Evolutionary conservation across 2,888 invertebrate genomes (phyloP), one percentile per base, ranked within the genome.

Genomic region (Leptopilina drosophilae): DNA sequence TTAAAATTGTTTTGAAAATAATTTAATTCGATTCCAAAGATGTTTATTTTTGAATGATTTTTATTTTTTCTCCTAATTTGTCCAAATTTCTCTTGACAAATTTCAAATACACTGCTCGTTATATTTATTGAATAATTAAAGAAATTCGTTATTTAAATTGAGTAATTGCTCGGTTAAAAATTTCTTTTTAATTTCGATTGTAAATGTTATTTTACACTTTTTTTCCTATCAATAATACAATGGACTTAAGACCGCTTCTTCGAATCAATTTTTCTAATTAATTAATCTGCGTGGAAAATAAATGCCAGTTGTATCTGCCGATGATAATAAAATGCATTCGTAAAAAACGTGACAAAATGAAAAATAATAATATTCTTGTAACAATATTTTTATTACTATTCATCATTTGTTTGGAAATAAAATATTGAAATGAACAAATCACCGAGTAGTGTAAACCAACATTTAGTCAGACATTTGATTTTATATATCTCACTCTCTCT

Each of bases 231-330:
- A 76, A 76, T 20, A 33, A 59, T 26, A 49, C 42, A 49, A 53
- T 59, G 49, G 49, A 69, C 49, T 49, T 67, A 49, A 69, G 69
- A 49, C 69, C 14, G 49, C 26, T 26, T 69, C 53, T 53, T 69
- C 53, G 53, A 69, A 69, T 69, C 49, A 26, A 69, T 69, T 69
- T 69, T 69, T 69, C 20, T 53, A 69, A 69, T 53, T 53, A 69
- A 69, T 69, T 53, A 69, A 26, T 69, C 14, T 53, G 8, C 49
- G 49, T 49, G 49, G 15, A 53, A 53, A 69, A 69, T 69, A 49
- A 69, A 53, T 49, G 53, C 26, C 49, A 69, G 69, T 69, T 69
- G 26, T 53, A 69, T 69, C 69, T 69, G 26, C 26, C 26, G 4
- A 26, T 49, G 53, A 69, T 69, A 69, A 69, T 14, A 12, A 33